Evolutionary conservation across 2,888 invertebrate species (phyloP).

Genomic region (Drosophila pegasa): DNA sequence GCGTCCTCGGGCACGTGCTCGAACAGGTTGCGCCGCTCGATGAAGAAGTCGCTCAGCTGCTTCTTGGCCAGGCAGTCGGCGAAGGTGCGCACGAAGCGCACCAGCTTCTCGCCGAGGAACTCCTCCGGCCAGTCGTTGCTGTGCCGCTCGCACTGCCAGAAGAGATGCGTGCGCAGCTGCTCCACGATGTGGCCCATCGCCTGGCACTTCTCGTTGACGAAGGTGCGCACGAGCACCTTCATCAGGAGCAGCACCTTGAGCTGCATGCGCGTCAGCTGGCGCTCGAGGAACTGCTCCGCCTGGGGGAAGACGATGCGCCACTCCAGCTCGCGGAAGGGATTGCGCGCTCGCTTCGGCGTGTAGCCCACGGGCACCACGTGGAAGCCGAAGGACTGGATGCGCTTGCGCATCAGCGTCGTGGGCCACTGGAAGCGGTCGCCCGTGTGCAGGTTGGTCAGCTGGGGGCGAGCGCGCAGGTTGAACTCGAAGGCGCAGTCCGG

Average conservation of each 20-base stretch:
- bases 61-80: constrained; percentile 87
- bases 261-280: constrained; percentile 89
- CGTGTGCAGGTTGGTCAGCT: constrained; percentile 86
- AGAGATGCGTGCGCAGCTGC: constrained; percentile 90
- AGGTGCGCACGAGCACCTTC: constrained; percentile 89
- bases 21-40: constrained; percentile 90
- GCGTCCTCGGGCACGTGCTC: constrained; percentile 89
- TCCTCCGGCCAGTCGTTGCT: constrained; percentile 91
- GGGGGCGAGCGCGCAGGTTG: constrained; percentile 87
- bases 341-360: constrained; percentile 87
- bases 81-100: constrained; percentile 88
- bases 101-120: constrained; percentile 89
- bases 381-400: constrained; percentile 89
- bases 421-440: constrained; percentile 90
- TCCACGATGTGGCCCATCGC: constrained; percentile 87
- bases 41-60: constrained; percentile 90
- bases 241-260: constrained; percentile 89
- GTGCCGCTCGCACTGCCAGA: constrained; percentile 91
- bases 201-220: constrained; percentile 87
- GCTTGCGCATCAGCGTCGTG: constrained; percentile 88
- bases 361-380: constrained; percentile 90
- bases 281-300: constrained; percentile 91
- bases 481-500: constrained; percentile 90
- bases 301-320: constrained; percentile 92
- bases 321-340: constrained; percentile 88